Conservation (phyloP, 2,888 invertebrate species). For the Cheilosia grossa region DNA sequence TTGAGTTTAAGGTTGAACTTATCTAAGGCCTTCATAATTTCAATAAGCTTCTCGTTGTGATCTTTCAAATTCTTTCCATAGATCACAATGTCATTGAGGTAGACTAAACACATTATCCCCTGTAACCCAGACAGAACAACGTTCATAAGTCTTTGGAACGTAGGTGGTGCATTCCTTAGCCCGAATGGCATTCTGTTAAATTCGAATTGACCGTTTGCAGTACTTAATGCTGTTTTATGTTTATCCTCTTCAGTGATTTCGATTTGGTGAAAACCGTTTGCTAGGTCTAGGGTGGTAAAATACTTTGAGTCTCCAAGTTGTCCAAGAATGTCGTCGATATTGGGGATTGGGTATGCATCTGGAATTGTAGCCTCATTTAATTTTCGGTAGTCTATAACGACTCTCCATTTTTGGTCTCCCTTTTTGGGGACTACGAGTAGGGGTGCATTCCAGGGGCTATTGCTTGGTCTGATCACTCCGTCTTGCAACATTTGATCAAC, state of each 20-base stretch:
- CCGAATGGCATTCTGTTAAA: constrained; percentile 35
- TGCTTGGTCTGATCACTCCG: constrained; percentile 16
- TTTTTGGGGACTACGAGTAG: constrained; percentile 10
- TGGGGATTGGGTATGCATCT: constrained; percentile 7
- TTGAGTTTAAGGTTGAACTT: constrained; percentile 10
- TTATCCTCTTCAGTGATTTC: constrained; percentile 11
- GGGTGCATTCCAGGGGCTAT: constrained; percentile 16
- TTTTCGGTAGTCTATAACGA: constrained; percentile 17
- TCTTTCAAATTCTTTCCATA: constrained; percentile 2
- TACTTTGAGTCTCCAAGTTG: constrained; percentile 20
- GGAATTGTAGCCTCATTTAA: constrained; percentile 21
- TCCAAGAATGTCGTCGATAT: constrained; percentile 9
- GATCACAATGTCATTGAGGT: constrained; percentile 24
- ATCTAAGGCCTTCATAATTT: constrained; percentile 3
- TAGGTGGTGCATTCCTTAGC: neutral
- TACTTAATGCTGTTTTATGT: constrained; percentile 30
- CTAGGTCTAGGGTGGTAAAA: constrained; percentile 7
- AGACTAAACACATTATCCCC: constrained; percentile 13
- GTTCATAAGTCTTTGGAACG: constrained; percentile 41
- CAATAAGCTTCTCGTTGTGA: constrained; percentile 13
- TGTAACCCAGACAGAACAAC: constrained; percentile 4
- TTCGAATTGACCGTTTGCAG: constrained; percentile 4
- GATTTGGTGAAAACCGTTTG: constrained; percentile 21
- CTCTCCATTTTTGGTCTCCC: constrained; percentile 21
- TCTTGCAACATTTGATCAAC: constrained; percentile 1